phyloP scores from a whole-genome alignment of 2,888 invertebrate species.

The Dasysyrphus tricinctus region DNA sequence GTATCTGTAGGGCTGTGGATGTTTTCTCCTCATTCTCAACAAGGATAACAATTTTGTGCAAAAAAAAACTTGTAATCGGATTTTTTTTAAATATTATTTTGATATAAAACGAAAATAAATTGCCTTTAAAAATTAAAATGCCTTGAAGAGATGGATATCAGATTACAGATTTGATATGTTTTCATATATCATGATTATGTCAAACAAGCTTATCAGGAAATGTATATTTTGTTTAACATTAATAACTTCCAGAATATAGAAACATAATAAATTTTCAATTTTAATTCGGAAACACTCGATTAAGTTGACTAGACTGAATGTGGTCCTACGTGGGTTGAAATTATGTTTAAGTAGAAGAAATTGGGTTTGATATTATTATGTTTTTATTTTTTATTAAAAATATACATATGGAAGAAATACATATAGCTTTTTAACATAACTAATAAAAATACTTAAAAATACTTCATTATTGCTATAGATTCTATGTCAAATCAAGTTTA shows the following conservation, averaged over 20 bases:
- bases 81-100: constrained; percentile 40
- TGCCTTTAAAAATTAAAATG: constrained; percentile 69
- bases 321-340: too few species aligned
- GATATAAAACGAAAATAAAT: constrained; percentile 33
- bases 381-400: too few species aligned
- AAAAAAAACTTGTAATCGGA: constrained; percentile 68
- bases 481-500: too few species aligned
- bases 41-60: constrained; percentile 60
- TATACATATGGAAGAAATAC: too few species aligned
- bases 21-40: not conserved
- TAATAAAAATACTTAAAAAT: too few species aligned
- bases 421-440: too few species aligned
- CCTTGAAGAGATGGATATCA: constrained; percentile 47
- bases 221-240: not conserved
- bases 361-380: too few species aligned
- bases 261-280: too few species aligned
- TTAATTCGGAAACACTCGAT: too few species aligned
- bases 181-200: constrained; percentile 35
- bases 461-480: too few species aligned
- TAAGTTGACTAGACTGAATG: too few species aligned
- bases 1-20: not conserved
- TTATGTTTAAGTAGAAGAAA: too few species aligned
- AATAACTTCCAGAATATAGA: not conserved
- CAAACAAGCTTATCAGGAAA: constrained; percentile 50
- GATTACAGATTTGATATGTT: constrained; percentile 35